Conservation (phyloP, 2,113 vertebrate genomes). For the Cryptomyrus ogoouensis region DNA sequence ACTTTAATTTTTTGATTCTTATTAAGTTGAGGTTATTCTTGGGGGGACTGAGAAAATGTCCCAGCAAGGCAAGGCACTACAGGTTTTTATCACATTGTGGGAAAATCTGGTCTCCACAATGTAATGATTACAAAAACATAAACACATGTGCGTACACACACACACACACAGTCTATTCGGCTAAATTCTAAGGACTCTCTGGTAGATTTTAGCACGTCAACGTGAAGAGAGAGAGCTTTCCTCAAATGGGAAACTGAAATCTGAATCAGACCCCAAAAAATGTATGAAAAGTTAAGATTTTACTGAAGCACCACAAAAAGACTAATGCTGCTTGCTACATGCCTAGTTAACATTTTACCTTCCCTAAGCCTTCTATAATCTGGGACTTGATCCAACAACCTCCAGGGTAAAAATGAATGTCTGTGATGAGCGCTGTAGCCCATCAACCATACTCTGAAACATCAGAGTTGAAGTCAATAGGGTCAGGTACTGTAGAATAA, state of each 20-base stretch:
- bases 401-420: background rate
- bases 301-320: background rate
- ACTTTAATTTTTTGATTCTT: no score
- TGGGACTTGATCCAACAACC: background rate
- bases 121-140: no score
- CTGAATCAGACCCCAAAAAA: background rate
- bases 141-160: background rate
- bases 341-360: background rate
- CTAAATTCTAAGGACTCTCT: background rate
- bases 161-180: background rate
- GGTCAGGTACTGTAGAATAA: background rate
- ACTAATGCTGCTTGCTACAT: background rate
- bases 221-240: slow-evolving; percentile 40
- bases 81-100: no score
- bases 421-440: background rate
- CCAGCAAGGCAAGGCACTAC: no score
- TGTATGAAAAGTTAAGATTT: background rate
- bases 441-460: background rate
- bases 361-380: background rate
- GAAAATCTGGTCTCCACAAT: no score
- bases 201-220: slow-evolving; percentile 9
- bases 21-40: no score
- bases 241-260: slow-evolving; percentile 17
- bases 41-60: no score
- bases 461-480: background rate